Conservation (phyloP, 2,113 vertebrate species). For the Gymnobelideus leadbeateri region DNA sequence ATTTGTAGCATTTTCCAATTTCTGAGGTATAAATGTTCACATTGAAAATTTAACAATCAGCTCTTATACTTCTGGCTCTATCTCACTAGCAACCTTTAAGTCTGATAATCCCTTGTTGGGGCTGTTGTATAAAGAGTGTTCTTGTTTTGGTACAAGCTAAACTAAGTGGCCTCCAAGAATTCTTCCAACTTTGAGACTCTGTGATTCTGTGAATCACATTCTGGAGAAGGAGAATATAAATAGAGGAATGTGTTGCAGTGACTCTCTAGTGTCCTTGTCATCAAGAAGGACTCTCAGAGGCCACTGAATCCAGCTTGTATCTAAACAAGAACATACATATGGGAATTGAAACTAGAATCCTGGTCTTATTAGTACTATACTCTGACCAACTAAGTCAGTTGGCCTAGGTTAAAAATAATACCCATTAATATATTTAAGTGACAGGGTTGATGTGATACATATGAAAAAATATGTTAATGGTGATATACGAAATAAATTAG, state of each 20-base stretch:
- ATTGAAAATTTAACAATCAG: background rate
- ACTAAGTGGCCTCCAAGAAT: background rate
- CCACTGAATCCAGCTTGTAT: background rate
- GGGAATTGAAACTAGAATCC: background rate
- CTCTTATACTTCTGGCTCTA: background rate
- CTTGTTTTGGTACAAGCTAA: background rate
- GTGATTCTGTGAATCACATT: background rate
- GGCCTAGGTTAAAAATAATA: background rate
- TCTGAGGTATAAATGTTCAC: background rate
- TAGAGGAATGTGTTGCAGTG: background rate
- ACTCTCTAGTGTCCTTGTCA: background rate
- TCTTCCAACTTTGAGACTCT: background rate
- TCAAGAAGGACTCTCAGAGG: background rate
- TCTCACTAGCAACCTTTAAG: background rate
- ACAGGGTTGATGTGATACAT: background rate
- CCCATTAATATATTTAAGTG: background rate
- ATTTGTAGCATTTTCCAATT: background rate
- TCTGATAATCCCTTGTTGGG: background rate
- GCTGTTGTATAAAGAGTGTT: background rate
- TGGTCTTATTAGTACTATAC: background rate
- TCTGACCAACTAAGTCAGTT: background rate
- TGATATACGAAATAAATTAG: background rate
- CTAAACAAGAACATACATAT: background rate
- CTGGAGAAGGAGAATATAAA: background rate
- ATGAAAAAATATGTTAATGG: background rate